Base-by-base conservation (phyloP, 2,888 invertebrate species). In the Mimachlamys varia region DNA sequence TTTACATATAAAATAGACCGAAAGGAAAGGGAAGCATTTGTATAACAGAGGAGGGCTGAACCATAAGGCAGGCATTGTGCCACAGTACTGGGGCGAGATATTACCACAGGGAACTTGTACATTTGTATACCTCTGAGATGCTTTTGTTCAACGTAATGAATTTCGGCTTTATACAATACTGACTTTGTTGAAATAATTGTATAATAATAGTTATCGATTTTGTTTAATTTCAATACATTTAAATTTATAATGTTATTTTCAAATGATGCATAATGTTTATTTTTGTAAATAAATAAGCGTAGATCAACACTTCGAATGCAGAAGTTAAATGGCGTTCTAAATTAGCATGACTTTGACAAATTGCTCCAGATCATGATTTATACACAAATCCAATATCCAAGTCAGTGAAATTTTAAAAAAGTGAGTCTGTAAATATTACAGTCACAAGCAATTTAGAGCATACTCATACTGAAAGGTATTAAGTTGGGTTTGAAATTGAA, bases 201-300 rank as follows among this genome's bases (percentile, higher is more conserved):
- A 76, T 33, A 76, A 76, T 76, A 76, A 76, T 76, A 33, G 27
- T 76, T 33, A 76, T 76, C 22, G 76, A 76, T 76, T 76, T 76
- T 76, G 76, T 76, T 76, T 76, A 76, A 76, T 76, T 76, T 76
- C 33, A 76, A 33, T 33, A 76, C 76, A 76, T 76, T 76, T 76
- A 76, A 76, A 33, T 76, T 33, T 76, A 33, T 33, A 76, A 76
- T 76, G 76, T 76, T 76, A 33, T 76, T 76, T 33, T 33, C 76
- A 27, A 76, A 76, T 33, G 76, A 76, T 33, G 76, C 76, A 33
- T 76, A 33, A 76, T 76, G 33, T 1, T 27, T 27, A 13, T 19
- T 33, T 10, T 76, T 76, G 76, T 76, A 76, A 33, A 33, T 76
- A 76, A 76, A 76, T 76, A 27, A 33, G 76, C 33, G 7, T 76